Evolutionary conservation across 1,140 invertebrate species (phyloP), one percentile per base, ranked within the genome.

Genomic region (Drosophila subobscura): DNA sequence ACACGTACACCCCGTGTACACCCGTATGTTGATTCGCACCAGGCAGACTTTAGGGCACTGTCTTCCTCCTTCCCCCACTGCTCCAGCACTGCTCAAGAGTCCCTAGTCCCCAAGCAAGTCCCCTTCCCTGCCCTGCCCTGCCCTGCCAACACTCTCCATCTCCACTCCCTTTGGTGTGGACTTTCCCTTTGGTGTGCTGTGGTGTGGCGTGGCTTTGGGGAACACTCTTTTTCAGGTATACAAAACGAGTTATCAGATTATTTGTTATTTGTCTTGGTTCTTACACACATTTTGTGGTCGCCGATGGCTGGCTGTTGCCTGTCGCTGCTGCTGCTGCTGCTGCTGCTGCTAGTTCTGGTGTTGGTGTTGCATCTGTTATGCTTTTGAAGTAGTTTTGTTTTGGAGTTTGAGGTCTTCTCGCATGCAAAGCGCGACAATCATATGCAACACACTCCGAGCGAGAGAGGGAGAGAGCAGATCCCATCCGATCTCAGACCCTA

Each of bases 201-300:
- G 16, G 16, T 37, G 33, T 37, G 8, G 33, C 3, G 29, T 33
- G 29, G 29, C 29, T 33, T 33, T 37, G 33, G 33, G 68, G 57
- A 42, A 42, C 64, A 71, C 55, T 44, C 56, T 72, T 70, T 72
- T 46, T 73, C 77, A 86, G 81, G 81, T 81, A 70, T 70, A 89
- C 84, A 89, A 89, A 89, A 89, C 84, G 84, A 89, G 84, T 89
- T 89, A 89, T 89, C 84, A 89, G 84, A 89, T 89, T 89, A 89
- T 89, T 89, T 89, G 84, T 89, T 89, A 88, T 88, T 79, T 83
- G 74, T 78, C 75, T 88, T 81, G 58, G 68, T 67, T 75, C 59
- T 71, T 70, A 57, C 76, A 72, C 33, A 52, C 57, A 54, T 55
- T 23, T 77, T 57, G 42, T 58, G 51, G 51, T 52, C 41, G 46